Evolutionary conservation across 1,140 invertebrate genomes (phyloP).

Genomic region (Platyura marginata): DNA sequence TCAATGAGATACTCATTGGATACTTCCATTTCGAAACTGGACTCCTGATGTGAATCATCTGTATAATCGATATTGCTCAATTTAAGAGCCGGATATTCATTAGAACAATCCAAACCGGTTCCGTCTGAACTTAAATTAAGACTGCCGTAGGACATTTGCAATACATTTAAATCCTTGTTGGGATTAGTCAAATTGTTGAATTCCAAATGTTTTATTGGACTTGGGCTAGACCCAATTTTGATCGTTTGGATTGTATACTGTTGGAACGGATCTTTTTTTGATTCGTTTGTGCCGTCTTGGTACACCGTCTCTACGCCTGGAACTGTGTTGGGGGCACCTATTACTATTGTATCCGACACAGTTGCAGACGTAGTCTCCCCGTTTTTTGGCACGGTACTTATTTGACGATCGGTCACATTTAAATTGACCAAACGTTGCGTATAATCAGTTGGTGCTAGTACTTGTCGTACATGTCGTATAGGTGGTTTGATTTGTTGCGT

Average conservation of each 20-base stretch:
- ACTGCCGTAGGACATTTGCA: not conserved
- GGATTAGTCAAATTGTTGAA: not conserved
- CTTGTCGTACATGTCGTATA: not conserved
- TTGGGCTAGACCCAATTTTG: conserved; percentile 1
- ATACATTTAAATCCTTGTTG: not conserved
- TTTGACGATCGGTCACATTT: not conserved
- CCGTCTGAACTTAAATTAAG: not conserved
- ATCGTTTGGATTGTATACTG: not conserved
- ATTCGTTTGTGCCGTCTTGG: conserved; percentile 7
- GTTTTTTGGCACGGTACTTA: conserved; percentile 28
- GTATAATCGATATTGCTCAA: conserved; percentile 6
- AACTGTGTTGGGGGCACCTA: conserved; percentile 14
- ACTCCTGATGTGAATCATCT: conserved; percentile 12
- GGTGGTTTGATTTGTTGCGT: not conserved
- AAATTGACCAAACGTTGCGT: not conserved
- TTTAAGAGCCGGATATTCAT: conserved; percentile 24
- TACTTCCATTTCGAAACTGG: conserved; percentile 21
- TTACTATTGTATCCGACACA: conserved; percentile 24
- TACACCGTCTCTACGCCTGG: conserved; percentile 15
- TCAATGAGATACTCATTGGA: conserved; percentile 24
- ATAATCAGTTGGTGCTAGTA: not conserved
- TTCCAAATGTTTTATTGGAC: not conserved
- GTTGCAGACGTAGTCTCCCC: conserved; percentile 32
- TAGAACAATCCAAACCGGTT: conserved; percentile 9
- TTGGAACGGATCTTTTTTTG: not conserved